Evolutionary conservation across 2,888 invertebrate species (phyloP), one percentile per base, ranked within the genome.

Genomic region (Urechis unicinctus): DNA sequence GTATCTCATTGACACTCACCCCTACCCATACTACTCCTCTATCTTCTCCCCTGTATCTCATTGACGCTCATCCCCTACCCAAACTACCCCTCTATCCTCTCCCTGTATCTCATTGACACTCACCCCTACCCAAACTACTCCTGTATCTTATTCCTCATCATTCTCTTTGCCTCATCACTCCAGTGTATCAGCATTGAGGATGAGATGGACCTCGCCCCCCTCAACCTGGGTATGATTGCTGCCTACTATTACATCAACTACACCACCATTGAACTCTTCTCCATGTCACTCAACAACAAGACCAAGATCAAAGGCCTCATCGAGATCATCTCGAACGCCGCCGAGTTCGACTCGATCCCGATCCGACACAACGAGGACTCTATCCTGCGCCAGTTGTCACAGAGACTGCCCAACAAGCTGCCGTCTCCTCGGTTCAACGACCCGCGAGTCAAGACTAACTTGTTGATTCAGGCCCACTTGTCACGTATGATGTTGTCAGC

Each of bases 231-330:
- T 72, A 98, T 99, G 96, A 99, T 99, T 77, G 97, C 98, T 0
- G 95, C 97, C 0, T 99, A 99, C 80, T 99, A 99, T 79, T 98
- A 98, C 80, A 98, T 98, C 70, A 96, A 97, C 79, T 98, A 99
- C 71, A 95, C 96, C 0, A 99, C 98, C 0, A 98, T 98, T 57
- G 98, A 98, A 78, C 81, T 99, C 67, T 99, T 99, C 83, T 94
- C 94, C 72, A 84, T 96, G 71, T 97, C 97, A 0, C 81, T 99
- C 49, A 96, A 94, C 66, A 91, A 85, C 69, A 98, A 97, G 81
- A 99, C 97, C 0, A 99, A 98, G 81, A 91, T 97, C 59, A 86
- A 95, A 13, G 96, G 97, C 1, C 83, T 99, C 6, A 81, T 99
- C 68, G 98, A 99, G 82, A 98, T 99, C 73, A 93, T 99, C 61